phyloP scores from a whole-genome alignment of 1,140 invertebrate genomes.

The Metaphire vulgaris region DNA sequence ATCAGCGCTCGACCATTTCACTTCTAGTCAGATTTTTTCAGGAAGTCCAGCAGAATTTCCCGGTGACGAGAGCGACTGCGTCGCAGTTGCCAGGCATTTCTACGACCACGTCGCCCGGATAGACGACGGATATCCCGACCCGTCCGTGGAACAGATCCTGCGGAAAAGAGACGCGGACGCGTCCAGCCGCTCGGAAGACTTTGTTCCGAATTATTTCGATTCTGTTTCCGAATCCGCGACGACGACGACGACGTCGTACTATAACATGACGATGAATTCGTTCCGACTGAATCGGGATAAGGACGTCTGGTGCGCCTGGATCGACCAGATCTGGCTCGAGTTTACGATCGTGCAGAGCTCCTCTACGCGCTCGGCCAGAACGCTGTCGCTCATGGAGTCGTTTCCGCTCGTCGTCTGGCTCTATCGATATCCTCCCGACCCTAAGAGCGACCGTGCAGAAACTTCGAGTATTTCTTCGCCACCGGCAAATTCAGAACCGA shows the following conservation, averaged over 20 bases:
- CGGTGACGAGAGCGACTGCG: slow-evolving; percentile 59
- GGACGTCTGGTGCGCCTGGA: slow-evolving; percentile 76
- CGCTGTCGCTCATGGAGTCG: slow-evolving; percentile 80
- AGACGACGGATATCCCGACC: slow-evolving; percentile 36
- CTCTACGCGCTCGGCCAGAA: slow-evolving; percentile 56
- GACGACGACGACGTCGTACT: slow-evolving; percentile 56
- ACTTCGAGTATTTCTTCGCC: no score
- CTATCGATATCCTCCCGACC: slow-evolving; percentile 21
- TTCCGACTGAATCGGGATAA: slow-evolving; percentile 55
- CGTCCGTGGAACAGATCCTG: slow-evolving; percentile 28
- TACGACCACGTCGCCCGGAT: slow-evolving; percentile 33
- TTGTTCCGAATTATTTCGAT: no score
- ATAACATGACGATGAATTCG: slow-evolving; percentile 62
- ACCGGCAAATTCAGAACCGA: neutral
- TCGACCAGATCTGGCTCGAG: slow-evolving; percentile 87
- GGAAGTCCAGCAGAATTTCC: slow-evolving; percentile 62
- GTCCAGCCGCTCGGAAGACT: neutral
- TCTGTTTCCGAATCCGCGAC: neutral
- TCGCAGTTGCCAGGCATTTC: slow-evolving; percentile 62
- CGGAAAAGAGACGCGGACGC: neutral
- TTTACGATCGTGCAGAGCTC: slow-evolving; percentile 69
- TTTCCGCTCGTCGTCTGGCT: slow-evolving; percentile 78
- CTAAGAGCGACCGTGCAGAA: neutral
- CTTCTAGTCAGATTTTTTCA: slow-evolving; percentile 66
- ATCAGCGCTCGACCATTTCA: slow-evolving; percentile 65